phyloP scores from a whole-genome alignment of 2,797 vertebrate species.

The Siniperca scherzeri region DNA sequence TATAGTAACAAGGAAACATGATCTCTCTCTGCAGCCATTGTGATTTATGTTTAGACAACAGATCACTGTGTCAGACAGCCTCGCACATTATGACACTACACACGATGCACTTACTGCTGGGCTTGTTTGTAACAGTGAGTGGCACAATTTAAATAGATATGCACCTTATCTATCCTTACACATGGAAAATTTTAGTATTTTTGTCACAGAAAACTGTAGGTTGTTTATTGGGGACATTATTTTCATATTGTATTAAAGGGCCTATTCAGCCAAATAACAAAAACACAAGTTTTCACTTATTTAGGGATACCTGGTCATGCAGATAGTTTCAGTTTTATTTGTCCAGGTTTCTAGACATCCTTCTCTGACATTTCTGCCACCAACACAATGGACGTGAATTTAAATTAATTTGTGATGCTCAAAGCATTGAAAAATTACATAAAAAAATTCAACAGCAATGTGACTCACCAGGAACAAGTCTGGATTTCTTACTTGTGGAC shows the following conservation, averaged over 20 bases:
- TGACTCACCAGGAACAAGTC: neutral
- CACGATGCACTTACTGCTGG: constrained; percentile 60
- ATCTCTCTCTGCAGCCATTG: constrained; percentile 75
- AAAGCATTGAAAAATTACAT: too few species aligned
- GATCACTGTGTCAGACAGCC: constrained; percentile 74
- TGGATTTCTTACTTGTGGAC: neutral
- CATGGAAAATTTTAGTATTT: neutral
- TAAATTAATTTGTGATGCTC: neutral
- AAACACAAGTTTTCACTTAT: neutral
- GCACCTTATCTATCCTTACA: constrained; percentile 48
- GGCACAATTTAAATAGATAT: constrained; percentile 74
- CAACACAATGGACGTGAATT: neutral
- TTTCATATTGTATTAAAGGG: neutral
- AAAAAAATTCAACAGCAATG: too few species aligned
- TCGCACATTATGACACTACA: constrained; percentile 67
- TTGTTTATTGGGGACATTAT: constrained; percentile 7
- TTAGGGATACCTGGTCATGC: neutral
- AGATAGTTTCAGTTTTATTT: constrained; percentile 10
- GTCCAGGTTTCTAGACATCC: neutral
- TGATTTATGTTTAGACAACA: constrained; percentile 84
- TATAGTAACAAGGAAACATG: constrained; percentile 68
- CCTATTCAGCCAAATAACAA: neutral
- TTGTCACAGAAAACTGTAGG: neutral
- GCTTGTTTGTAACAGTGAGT: constrained; percentile 69
- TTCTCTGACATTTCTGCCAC: neutral